phyloP scores from a whole-genome alignment of 2,113 vertebrate genomes.

The Megalops atlanticus region DNA sequence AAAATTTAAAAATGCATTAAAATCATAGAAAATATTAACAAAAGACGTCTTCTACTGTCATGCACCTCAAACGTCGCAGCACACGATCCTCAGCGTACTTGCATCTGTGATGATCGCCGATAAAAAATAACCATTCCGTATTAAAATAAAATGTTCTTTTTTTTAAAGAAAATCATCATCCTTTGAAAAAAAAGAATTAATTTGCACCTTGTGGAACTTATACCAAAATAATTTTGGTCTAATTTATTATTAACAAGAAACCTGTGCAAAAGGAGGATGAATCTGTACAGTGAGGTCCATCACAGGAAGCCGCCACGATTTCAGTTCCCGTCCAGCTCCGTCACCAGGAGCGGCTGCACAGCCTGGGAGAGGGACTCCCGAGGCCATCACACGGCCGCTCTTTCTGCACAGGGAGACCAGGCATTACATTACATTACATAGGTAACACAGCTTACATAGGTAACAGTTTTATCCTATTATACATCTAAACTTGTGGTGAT shows the following conservation, averaged over 20 bases:
- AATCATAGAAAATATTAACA: conserved; percentile 76
- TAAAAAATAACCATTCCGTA: conserved; percentile 87
- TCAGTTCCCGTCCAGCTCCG: conserved; percentile 80
- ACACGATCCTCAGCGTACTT: conserved; percentile 78
- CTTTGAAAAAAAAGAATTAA: conserved; percentile 84
- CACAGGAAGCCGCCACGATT: conserved; percentile 92
- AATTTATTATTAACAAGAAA: conserved; percentile 93
- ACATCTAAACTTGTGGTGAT: too few species aligned
- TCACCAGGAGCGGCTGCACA: conserved; percentile 68
- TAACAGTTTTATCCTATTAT: too few species aligned
- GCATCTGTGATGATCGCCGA: conserved; percentile 77
- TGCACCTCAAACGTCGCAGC: conserved; percentile 82
- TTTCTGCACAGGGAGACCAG: too few species aligned
- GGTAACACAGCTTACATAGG: too few species aligned
- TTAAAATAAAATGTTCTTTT: conserved; percentile 94
- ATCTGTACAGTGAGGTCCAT: conserved; percentile 88
- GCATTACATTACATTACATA: too few species aligned
- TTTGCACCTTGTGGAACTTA: conserved; percentile 92
- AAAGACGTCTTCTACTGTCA: conserved; percentile 81
- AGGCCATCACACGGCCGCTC: too few species aligned
- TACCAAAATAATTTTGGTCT: conserved; percentile 93
- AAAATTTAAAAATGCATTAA: conserved; percentile 51
- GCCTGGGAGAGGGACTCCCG: conserved; percentile 59
- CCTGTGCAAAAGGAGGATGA: conserved; percentile 93
- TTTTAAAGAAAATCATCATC: conserved; percentile 80